These are phyloP conservation scores for Apotomis turbidana DNA, from an alignment of 2,888 invertebrate genomes.

Conservation along the genomic window DNA sequence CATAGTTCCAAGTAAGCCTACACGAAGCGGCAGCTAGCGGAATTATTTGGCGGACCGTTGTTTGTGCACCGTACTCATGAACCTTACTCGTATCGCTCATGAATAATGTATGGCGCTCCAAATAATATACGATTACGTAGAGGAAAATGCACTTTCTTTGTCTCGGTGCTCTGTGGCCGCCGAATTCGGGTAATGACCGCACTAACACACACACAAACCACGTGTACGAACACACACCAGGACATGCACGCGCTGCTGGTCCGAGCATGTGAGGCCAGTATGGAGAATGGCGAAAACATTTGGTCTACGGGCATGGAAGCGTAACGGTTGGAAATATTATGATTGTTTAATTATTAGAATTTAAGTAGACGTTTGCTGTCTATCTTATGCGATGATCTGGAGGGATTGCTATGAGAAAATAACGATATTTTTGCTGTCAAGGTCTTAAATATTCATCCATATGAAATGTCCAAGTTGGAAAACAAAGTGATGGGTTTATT, in stretches of 20 bases:
- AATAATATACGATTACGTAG: slow-evolving; percentile 53
- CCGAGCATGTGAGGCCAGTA: slow-evolving; percentile 7
- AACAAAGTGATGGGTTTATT: not conserved
- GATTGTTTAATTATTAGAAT: slow-evolving; percentile 35
- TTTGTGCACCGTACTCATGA: slow-evolving; percentile 64
- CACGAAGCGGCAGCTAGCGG: slow-evolving; percentile 15
- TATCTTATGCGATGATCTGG: slow-evolving; percentile 17
- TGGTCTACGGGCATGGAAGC: slow-evolving; percentile 29
- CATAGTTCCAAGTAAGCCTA: slow-evolving; percentile 2
- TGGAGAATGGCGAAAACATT: slow-evolving; percentile 38
- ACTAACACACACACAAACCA: slow-evolving; percentile 37
- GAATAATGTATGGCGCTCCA: slow-evolving; percentile 70
- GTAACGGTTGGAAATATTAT: slow-evolving; percentile 34
- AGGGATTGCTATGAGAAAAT: not conserved
- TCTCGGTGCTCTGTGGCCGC: slow-evolving; percentile 53
- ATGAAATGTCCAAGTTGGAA: not conserved
- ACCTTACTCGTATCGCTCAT: slow-evolving; percentile 78
- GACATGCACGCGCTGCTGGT: not conserved
- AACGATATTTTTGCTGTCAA: not conserved
- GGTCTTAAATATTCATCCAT: not conserved
- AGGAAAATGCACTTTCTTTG: slow-evolving; percentile 82
- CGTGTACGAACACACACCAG: not conserved
- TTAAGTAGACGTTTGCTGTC: slow-evolving; percentile 24
- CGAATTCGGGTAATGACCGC: slow-evolving; percentile 66
- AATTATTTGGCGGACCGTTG: slow-evolving; percentile 24